Conservation (phyloP, 2,797 vertebrate species). For the Eidolon dupreanum region DNA sequence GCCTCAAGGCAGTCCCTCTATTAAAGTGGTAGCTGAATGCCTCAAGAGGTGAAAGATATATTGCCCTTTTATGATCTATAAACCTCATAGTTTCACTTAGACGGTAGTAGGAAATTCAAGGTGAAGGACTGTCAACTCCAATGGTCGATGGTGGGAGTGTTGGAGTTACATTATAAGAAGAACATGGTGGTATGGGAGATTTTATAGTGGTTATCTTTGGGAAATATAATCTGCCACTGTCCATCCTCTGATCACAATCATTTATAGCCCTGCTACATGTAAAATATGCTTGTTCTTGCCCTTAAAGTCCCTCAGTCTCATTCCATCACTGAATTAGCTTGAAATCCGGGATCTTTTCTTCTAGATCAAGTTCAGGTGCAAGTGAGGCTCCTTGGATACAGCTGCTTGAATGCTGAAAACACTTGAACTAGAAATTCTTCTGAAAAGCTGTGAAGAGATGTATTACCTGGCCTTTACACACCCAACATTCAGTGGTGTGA, state of each 20-base stretch:
- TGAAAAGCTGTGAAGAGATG: not conserved
- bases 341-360: not conserved
- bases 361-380: not conserved
- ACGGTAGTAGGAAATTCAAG: not conserved
- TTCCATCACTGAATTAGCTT: not conserved
- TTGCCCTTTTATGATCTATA: not conserved
- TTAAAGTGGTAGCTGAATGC: not conserved
- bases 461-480: not conserved
- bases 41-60: not conserved
- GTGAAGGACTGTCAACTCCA: not conserved
- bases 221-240: not conserved
- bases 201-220: not conserved
- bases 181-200: not conserved
- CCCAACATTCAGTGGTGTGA: not conserved
- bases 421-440: not conserved
- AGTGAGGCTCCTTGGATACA: not conserved
- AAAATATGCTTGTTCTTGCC: not conserved
- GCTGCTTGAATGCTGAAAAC: not conserved
- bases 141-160: not conserved
- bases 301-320: not conserved
- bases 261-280: not conserved
- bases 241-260: not conserved
- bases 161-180: not conserved
- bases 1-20: not conserved
- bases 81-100: not conserved